phyloP scores from a whole-genome alignment of 2,113 vertebrate species.

The Alligator sinensis region DNA sequence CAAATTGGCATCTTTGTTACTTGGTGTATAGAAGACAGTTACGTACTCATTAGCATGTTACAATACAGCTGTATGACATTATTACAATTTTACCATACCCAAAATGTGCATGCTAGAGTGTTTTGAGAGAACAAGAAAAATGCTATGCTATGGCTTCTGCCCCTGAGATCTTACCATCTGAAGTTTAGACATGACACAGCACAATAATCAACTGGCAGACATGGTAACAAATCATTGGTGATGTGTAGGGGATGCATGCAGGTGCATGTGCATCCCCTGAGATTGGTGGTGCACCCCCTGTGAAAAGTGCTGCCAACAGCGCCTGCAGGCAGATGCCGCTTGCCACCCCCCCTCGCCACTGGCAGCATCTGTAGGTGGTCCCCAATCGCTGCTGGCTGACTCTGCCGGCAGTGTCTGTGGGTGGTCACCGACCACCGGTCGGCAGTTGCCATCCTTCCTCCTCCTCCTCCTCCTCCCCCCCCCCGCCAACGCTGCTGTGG shows the following conservation, averaged over 20 bases:
- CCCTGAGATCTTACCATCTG: neutral
- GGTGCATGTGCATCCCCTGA: too few relatives aligned
- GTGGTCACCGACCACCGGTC: too few relatives aligned
- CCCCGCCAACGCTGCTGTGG: too few relatives aligned
- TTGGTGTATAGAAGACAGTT: neutral
- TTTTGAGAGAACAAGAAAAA: neutral
- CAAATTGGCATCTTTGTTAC: neutral
- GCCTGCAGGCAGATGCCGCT: too few relatives aligned
- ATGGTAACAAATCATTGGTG: neutral
- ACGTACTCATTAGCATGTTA: neutral
- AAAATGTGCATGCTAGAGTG: fast-evolving
- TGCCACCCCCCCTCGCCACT: too few relatives aligned
- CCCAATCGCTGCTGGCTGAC: too few relatives aligned
- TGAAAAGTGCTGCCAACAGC: too few relatives aligned
- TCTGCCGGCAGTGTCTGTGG: too few relatives aligned
- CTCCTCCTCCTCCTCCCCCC: too few relatives aligned
- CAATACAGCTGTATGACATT: neutral
- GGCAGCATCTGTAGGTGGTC: too few relatives aligned
- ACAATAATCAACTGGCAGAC: neutral
- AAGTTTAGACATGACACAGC: neutral
- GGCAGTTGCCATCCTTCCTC: too few relatives aligned
- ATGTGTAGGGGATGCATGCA: neutral
- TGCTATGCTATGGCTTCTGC: fast-evolving
- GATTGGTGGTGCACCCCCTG: too few relatives aligned
- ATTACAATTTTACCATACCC: neutral